Evolutionary conservation across 2,113 vertebrate genomes (phyloP), one percentile per base, ranked within the genome.

Genomic region (Eolophus roseicapilla): DNA sequence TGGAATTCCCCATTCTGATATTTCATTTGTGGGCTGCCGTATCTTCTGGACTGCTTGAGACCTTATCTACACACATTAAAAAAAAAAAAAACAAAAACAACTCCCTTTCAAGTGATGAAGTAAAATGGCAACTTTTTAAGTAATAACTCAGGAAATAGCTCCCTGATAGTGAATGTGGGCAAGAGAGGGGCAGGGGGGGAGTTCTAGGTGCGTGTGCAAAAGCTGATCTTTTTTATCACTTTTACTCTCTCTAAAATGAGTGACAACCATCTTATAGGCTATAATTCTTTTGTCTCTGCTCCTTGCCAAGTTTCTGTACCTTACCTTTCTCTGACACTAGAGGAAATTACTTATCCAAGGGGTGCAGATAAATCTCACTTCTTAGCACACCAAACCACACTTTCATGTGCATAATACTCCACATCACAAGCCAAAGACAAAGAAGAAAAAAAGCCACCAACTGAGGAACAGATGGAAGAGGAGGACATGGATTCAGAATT

Each of bases 381-480:
- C 63, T 49, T 79, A 73, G 16, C 11, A 44, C 14, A 79, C 7
- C 15, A 59, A 71, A 75, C 11, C 14, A 25, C 17, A 9, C 3
- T 47, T 27, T 41, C 5, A 35, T 28, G 11, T 44, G 46, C 5
- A 6, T 35, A 59, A 41, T 50, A n/a, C 3, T 53, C 15, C 16
- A 90, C 15, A 83, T 70, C 10, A 62, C 18, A 80, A 67, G 29
- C 1, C 9, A 49, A 82, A 71, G 49, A 57, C 20, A 23, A 75
- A 47, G 18, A 65, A 64, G 28, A 33, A 18, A 39, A 7, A 55
- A 41, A 9, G 8, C 3, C 43, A 53, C 37, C 3, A 60, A 23
- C 25, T 0, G 0, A 60, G 10, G 7, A 74, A 74, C 3, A 19
- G 16, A 31, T 5, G 2, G 19, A 75, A 75, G 41, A 70, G 18